These are phyloP conservation scores for Nymphalis c-album DNA, from an alignment of 2,888 invertebrate species.

Conservation along the genomic window DNA sequence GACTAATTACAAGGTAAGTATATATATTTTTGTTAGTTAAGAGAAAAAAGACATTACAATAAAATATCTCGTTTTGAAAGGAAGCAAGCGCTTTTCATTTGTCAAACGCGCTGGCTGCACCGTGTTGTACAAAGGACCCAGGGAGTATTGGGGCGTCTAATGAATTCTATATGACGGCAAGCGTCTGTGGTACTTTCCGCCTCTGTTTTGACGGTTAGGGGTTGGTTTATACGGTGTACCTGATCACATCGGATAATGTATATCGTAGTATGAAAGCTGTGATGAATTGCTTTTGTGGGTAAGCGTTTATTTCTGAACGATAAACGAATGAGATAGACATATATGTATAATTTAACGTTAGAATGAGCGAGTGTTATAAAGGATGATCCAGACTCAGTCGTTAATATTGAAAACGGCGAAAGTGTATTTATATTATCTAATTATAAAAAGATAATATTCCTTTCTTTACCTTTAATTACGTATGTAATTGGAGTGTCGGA, in stretches of 20 bases:
- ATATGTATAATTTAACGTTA: too few species aligned
- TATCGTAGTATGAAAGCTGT: too few species aligned
- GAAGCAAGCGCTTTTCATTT: constrained; percentile 26
- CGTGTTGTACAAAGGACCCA: constrained; percentile 20
- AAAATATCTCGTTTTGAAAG: constrained; percentile 28
- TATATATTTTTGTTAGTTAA: background rate
- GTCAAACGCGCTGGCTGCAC: constrained; percentile 29
- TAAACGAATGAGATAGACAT: too few species aligned
- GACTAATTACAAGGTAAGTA: background rate
- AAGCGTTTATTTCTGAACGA: too few species aligned
- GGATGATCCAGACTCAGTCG: too few species aligned
- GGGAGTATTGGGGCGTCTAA: constrained; percentile 27
- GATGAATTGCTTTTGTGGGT: too few species aligned
- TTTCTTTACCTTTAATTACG: too few species aligned
- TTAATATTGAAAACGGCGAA: too few species aligned
- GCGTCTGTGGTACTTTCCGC: constrained; percentile 9
- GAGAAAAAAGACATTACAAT: constrained; percentile 12
- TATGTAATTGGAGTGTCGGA: too few species aligned
- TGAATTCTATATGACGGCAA: constrained; percentile 35
- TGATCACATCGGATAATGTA: background rate
- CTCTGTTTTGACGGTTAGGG: constrained; percentile 8
- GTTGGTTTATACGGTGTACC: background rate
- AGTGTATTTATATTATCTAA: too few species aligned
- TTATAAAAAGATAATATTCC: too few species aligned
- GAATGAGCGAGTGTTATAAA: too few species aligned